Base-by-base conservation (phyloP, 2,113 vertebrate species). In the Salvelinus fontinalis region DNA sequence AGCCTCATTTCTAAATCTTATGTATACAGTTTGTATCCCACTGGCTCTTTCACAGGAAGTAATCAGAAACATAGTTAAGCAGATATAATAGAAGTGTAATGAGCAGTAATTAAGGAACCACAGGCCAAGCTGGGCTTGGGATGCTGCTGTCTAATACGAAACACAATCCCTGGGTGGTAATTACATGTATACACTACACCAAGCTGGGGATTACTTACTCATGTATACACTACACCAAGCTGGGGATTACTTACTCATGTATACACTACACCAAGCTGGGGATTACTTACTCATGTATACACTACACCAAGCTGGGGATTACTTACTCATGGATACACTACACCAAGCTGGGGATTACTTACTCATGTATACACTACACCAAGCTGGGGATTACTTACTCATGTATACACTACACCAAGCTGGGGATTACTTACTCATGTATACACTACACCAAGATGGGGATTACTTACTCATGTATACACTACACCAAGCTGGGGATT, bases 1-100 rank as follows among this genome's bases (percentile, higher is more conserved):
- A 78, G 78, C 73, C 78, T 75, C 73, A 6, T 78, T 83, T 54
- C 51, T 71, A 73, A 79, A 79, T 77, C 70, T 34, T 73, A 34
- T 44, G 39, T 44, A 44, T 44, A 44, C 39, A 11, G 39, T 44
- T 44, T 44, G 39, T 44, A 9, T 65, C 29, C 60, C 72, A 65
- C 60, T 48, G 60, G 72, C 31, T 74, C 54, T 57, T 57, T 57
- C 8, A 22, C 29, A 22, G 72, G 62, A 65, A 65, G 60, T 44
- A 74, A 74, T 74, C 72, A 39, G 9, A 44, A 44, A 44, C 54
- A 4, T 44, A 34, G 57, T 39, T 57, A 20, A 57, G 54, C 18
- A 57, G 54, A 57, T 18, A 20, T 5, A 57, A 18, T 57, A 57
- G 16, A 57, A 57, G 54, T 57, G 60, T 74, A 66, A 74, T 74